Percentiles rank a stretch among this genome's conserved stretches.
These are phyloP conservation scores for Catharus minimus DNA, from an alignment of 2,113 vertebrate species.

Conservation along the genomic window DNA sequence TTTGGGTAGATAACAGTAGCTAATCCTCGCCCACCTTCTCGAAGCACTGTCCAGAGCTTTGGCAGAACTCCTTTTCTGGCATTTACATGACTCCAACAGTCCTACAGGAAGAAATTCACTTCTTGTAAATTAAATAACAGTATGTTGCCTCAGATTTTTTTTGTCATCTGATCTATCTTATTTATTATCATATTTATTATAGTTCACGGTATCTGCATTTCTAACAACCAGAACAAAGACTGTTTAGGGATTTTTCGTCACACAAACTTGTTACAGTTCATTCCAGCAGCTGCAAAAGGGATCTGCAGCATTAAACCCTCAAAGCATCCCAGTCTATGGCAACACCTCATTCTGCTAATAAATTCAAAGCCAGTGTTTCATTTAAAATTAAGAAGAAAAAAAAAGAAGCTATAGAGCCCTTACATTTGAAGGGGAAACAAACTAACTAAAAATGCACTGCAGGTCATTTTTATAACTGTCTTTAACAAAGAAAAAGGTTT, in stretches of 20 bases:
- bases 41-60: constrained; percentile 87
- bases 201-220: not conserved
- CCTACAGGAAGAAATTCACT: constrained; percentile 70
- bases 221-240: not conserved
- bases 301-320: not conserved
- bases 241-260: too few species aligned
- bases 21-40: constrained; percentile 88
- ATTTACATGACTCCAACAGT: constrained; percentile 93
- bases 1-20: constrained; percentile 89
- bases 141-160: not conserved
- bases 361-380: not conserved
- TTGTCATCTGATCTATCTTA: not conserved
- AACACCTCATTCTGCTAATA: not conserved
- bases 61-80: constrained; percentile 90
- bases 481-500: not conserved
- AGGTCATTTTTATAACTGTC: not conserved
- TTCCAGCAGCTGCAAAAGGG: not conserved
- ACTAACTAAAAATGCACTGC: not conserved
- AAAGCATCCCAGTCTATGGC: not conserved
- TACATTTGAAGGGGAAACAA: not conserved
- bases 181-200: not conserved
- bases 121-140: not conserved
- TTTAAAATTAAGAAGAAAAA: not conserved
- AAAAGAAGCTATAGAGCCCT: not conserved
- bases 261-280: not conserved